These are phyloP conservation scores for Cladopsammia gracilis DNA, from an alignment of 64 coral and sea anemone species.

Conservation along the genomic window DNA sequence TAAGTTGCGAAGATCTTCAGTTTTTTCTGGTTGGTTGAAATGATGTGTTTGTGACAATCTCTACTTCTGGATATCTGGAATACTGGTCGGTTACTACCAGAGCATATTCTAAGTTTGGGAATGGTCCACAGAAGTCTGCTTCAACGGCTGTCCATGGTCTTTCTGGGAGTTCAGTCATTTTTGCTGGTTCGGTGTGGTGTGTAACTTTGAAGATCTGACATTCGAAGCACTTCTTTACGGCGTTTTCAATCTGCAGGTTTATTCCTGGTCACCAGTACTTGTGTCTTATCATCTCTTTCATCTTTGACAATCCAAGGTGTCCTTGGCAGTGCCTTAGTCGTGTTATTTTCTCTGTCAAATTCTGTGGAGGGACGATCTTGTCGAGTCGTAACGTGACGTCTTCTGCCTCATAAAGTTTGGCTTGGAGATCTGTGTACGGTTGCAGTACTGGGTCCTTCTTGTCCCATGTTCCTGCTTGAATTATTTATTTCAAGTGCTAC, in stretches of 20 bases:
- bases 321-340: too few relatives aligned
- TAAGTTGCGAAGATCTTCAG: neutral
- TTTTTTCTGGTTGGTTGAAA: neutral
- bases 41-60: neutral
- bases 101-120: constrained; percentile 26
- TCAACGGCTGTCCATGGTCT: constrained; percentile 42
- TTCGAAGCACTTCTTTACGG: constrained; percentile 42
- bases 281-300: too few relatives aligned
- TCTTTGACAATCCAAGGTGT: too few relatives aligned
- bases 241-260: constrained; percentile 60
- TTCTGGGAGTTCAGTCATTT: constrained; percentile 51
- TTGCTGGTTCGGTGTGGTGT: constrained; percentile 51
- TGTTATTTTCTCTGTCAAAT: too few relatives aligned
- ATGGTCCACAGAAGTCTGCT: constrained; percentile 17
- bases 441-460: too few relatives aligned
- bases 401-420: too few relatives aligned
- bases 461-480: too few relatives aligned
- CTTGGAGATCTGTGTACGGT: too few relatives aligned
- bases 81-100: constrained; percentile 42
- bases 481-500: neutral
- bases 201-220: constrained; percentile 51
- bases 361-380: too few relatives aligned
- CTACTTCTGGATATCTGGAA: neutral
- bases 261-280: constrained; percentile 63
- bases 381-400: too few relatives aligned